Evolutionary conservation across 30 jellyfish, hydroid and myxozoan species (phyloP), one percentile per base, ranked within the genome.

Genomic region (Aurelia coerulea): DNA sequence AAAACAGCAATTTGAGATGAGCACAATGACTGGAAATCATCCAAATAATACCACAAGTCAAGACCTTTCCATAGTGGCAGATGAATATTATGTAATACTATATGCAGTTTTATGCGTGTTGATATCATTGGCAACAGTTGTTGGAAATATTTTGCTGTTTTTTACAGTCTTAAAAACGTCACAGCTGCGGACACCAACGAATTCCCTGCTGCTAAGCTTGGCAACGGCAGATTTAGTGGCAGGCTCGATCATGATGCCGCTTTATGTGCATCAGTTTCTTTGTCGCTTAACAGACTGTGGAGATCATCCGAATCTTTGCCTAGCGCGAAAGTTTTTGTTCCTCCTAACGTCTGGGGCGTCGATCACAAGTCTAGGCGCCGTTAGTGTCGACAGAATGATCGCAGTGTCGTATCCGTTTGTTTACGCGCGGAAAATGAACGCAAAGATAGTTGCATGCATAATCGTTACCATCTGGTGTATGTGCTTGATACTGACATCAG

Each of bases 181-280:
- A 7, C 86, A 12, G 37, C 65, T 89, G 79, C 85, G 90, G 19
- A 76, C 92, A 8, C 79, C 97, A 66, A 89, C 97, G 23, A 89
- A 80, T 35, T 76, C 90, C 46, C 76, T 89, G 34, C 80, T 89
- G 56, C 73, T 80, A 1, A 89, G 97, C 65, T 53, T 89, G 34
- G 97, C 97, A 13, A 89, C 97, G 56, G 97, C 97, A 1, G 97
- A 89, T 73, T 58, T 89, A 69, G 78, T 89, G 5, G 89, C 87
- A 17, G 97, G 97, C n/a, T 59, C 89, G 37, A 70, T 89, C 7
- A 89, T 89, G 97, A 73, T 89, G n/a, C 97, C 97, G 13, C 60
- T 76, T 12, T 89, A 89, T 76, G 78, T 79, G 63, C 88, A 65
- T 46, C 89, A 62, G 78, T 79, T 88, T 67, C 39, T 73, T 10